Base-by-base conservation (phyloP, 2,888 invertebrate species). In the Diloba caeruleocephala region DNA sequence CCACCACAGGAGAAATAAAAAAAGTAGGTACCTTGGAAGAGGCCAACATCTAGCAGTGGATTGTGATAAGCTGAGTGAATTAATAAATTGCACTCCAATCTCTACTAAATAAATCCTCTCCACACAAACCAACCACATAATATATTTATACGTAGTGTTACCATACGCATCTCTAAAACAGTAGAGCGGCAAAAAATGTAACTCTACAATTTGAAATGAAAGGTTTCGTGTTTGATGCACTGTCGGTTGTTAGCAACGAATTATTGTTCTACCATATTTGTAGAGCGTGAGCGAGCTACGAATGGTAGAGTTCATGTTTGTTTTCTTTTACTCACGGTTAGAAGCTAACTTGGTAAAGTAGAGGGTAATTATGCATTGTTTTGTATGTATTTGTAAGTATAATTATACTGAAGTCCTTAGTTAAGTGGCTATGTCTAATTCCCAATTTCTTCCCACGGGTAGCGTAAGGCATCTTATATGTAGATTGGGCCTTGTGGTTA, bases 171-270 rank as follows among this genome's bases (percentile, higher is more conserved):
- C 71, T 64, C 71, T 71, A 80, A 85, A 83, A 85, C 81, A 76
- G 81, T 79, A 67, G 76, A 74, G 75, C 64, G 55, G 72, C 77
- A 83, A 87, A 87, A 86, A 87, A 87, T 66, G 71, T 71, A 73
- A 82, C 72, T 74, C 66, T 65, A 77, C 74, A 65, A 70, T 71
- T 61, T 72, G 25, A 81, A 87, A 89, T 84, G 78, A 87, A 75
- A 76, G 87, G 84, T 79, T 80, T 76, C 74, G 78, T 69, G 75
- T 71, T 71, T 74, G 68, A 67, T 60, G 55, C 68, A 48, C 54
- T 73, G 79, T 79, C 83, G 81, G 85, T 85, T 74, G 80, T 84
- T 86, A 79, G 61, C 45, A 61, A 68, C 54, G 72, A 76, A 76
- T 74, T 69, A 67, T 50, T 57, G 52, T 56, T 54, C 43, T 62